Conservation (phyloP, 2,797 vertebrate genomes). For the Myioborus melanocephalus region DNA sequence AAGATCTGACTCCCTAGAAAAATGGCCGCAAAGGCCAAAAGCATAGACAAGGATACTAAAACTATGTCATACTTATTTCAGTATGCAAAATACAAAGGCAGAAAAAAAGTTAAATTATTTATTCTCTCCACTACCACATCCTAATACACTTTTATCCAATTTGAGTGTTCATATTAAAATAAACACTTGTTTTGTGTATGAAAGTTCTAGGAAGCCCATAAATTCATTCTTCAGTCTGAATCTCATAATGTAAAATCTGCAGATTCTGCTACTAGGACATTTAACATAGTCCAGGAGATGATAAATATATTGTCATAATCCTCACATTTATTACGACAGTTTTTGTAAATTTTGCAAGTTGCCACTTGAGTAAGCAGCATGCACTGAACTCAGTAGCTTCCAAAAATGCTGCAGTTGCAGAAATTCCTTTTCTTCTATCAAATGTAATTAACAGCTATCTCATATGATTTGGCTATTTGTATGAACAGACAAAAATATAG, state of each 20-base stretch:
- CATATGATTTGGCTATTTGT: not conserved
- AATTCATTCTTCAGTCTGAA: not conserved
- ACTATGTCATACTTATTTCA: not conserved
- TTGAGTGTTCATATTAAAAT: not conserved
- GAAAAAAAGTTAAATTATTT: not conserved
- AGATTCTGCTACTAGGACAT: not conserved
- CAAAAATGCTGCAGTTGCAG: conserved; percentile 43
- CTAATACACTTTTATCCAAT: not conserved
- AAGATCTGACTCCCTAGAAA: not conserved
- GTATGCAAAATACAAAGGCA: not conserved
- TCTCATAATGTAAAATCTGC: not conserved
- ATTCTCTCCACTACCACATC: not conserved
- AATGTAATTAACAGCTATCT: conserved; percentile 33
- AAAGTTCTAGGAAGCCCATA: not conserved
- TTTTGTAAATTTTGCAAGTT: conserved; percentile 53
- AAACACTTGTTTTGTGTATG: not conserved
- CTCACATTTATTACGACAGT: conserved; percentile 31
- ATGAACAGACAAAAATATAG: conserved; percentile 20
- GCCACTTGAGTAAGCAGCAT: conserved; percentile 21
- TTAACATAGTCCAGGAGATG: conserved; percentile 10
- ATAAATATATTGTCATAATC: conserved; percentile 33
- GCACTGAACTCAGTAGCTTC: conserved; percentile 1
- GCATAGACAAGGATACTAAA: not conserved
- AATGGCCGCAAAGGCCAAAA: not conserved
- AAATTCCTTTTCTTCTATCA: conserved; percentile 15